A percentile compares a stretch with the other conserved stretches of the same genome.
phyloP scores from a whole-genome alignment of 2,113 vertebrate genomes.

The Trematomus loennbergii region DNA sequence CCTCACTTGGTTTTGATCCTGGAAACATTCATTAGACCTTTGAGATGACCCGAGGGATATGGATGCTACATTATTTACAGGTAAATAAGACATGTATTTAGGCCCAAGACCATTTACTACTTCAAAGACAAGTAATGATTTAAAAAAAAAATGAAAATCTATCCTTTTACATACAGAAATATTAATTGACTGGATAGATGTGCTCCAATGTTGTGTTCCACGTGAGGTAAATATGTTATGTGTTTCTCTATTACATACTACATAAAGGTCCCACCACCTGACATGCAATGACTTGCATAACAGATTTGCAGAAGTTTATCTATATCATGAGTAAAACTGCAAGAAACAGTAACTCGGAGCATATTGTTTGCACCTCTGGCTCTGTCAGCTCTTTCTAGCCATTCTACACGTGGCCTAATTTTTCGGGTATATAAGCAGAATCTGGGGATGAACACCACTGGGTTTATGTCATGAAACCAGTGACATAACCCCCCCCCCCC shows the following conservation, averaged over 20 bases:
- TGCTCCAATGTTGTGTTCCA: too few relatives aligned
- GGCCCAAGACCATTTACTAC: too few relatives aligned
- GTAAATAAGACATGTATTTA: too few relatives aligned
- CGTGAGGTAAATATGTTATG: too few relatives aligned
- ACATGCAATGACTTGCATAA: constrained; percentile 17
- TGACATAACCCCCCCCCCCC: constrained; percentile 33
- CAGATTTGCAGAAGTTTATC: neutral
- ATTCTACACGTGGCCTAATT: neutral
- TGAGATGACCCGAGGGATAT: too few relatives aligned
- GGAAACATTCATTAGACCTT: too few relatives aligned
- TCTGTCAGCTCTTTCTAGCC: rapidly evolving
- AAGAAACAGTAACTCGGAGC: neutral
- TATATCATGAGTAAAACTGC: neutral
- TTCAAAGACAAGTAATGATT: too few relatives aligned
- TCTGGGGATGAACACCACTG: neutral
- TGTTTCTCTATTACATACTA: neutral
- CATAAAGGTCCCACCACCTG: neutral
- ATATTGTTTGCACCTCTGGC: neutral
- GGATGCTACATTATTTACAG: too few relatives aligned
- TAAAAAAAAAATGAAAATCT: too few relatives aligned
- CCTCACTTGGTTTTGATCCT: too few relatives aligned
- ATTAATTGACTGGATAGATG: too few relatives aligned
- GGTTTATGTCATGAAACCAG: constrained; percentile 1
- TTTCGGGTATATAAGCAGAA: neutral
- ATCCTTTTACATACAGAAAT: too few relatives aligned